phyloP scores from a whole-genome alignment of 2,888 invertebrate species.

The Scaptomyza cyrtandrae region DNA sequence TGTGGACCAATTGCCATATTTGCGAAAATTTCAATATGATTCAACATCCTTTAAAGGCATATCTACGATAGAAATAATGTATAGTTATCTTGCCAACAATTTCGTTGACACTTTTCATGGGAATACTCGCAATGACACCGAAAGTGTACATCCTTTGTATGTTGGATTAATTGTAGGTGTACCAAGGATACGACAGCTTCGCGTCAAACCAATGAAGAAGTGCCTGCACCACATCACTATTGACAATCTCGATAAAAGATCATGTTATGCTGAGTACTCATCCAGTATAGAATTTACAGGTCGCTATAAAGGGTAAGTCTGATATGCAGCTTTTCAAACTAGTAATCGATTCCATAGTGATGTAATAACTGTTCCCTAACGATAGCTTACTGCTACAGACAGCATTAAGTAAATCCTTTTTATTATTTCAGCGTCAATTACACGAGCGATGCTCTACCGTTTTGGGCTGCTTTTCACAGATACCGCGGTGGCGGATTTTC shows the following conservation, averaged over 20 bases:
- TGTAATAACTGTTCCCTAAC: not conserved
- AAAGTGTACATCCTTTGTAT: not conserved
- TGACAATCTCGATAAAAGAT: rapidly evolving
- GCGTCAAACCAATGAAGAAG: not conserved
- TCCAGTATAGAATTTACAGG: rapidly evolving
- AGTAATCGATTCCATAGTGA: not conserved
- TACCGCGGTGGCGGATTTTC: constrained; percentile 33
- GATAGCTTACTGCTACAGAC: not conserved
- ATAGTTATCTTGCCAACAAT: not conserved
- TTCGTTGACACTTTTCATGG: not conserved
- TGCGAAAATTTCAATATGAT: not conserved
- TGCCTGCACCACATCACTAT: constrained; percentile 6
- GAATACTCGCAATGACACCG: rapidly evolving
- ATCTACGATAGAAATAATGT: not conserved
- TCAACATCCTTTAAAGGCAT: not conserved
- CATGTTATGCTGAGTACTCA: constrained; percentile 17
- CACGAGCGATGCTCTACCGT: not conserved
- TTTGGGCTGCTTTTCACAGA: not conserved
- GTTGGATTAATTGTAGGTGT: constrained; percentile 18
- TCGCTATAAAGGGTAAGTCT: constrained; percentile 2
- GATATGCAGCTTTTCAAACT: not conserved
- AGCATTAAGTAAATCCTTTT: not conserved
- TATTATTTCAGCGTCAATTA: not conserved
- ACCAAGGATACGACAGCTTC: constrained; percentile 37
- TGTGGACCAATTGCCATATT: not conserved